Conservation (phyloP, 2,797 vertebrate genomes). For the Toxotes lorentzi region DNA sequence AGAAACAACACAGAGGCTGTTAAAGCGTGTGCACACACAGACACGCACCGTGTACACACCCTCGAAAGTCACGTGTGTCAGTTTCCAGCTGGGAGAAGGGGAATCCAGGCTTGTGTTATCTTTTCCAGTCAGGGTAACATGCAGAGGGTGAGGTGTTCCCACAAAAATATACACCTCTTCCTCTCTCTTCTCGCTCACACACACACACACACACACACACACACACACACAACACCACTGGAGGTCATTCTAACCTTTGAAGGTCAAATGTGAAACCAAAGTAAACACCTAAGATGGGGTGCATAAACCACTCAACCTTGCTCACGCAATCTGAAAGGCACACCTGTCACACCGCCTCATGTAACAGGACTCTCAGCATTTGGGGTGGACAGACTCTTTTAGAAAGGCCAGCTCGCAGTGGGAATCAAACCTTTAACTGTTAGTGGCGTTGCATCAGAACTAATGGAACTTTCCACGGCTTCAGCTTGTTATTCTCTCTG, state of each 20-base stretch:
- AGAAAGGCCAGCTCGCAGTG: slow-evolving; percentile 71
- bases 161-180: slow-evolving; percentile 83
- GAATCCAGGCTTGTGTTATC: slow-evolving; percentile 78
- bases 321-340: slow-evolving; percentile 55
- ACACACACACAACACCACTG: slow-evolving; percentile 52
- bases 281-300: slow-evolving; percentile 53
- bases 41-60: slow-evolving; percentile 31
- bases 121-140: slow-evolving; percentile 78
- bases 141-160: slow-evolving; percentile 79
- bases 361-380: slow-evolving; percentile 50
- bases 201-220: slow-evolving; percentile 53
- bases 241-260: slow-evolving; percentile 78
- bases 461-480: slow-evolving; percentile 37
- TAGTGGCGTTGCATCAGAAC: slow-evolving; percentile 16
- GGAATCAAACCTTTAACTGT: slow-evolving; percentile 54
- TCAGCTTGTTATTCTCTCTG: slow-evolving; percentile 18
- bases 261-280: slow-evolving; percentile 63
- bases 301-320: slow-evolving; percentile 53
- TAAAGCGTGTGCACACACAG: neutral
- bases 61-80: slow-evolving; percentile 40
- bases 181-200: slow-evolving; percentile 52
- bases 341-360: slow-evolving; percentile 60
- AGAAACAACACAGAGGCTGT: neutral
- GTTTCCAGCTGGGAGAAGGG: slow-evolving; percentile 69
- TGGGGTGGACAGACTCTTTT: slow-evolving; percentile 54